Evolutionary conservation across 2,888 invertebrate genomes (phyloP), one percentile per base, ranked within the genome.

Genomic region (Noctua comes): DNA sequence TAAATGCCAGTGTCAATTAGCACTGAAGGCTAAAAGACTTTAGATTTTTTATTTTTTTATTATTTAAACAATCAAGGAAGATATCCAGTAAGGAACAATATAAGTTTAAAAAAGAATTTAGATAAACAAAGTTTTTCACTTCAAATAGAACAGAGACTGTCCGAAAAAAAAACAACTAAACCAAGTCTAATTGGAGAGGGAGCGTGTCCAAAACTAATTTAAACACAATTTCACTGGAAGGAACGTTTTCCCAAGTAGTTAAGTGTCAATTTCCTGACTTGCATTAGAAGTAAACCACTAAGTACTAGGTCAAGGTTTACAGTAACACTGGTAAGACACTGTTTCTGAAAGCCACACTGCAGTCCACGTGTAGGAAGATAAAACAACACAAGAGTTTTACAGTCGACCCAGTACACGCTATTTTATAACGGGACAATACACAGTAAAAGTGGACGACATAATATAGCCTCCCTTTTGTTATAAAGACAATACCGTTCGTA

Each of bases 401-500:
- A 79, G 66, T 54, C 66, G 31, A 54, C 21, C 36, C n/a, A 65
- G 31, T 16, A 51, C 24, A 75, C n/a, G 57, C 24, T 64, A 72
- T 65, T 79, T 62, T 83, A 31, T n/a, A 72, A 72, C 64, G 21
- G 36, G 1, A 72, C 51, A 69, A 65, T 36, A 16, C n/a, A 40
- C n/a, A 76, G n/a, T n/a, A 24, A 66, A 48, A 62, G 69, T 64
- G 40, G 40, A 65, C 66, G 72, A 57, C 16, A 64, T 57, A 68
- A 66, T 51, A 76, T 36, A 75, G n/a, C 59, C 8, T 72, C 59
- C 57, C 68, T 68, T 79, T 79, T 76, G 68, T 83, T 51, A 72
- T 75, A 75, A 84, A 76, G 76, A 80, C 84, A 84, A 83, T 74
- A 71, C 43, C 46, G 43, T 57, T 43, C 59, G 68, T 46, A 73